Percentiles rank a stretch among this genome's conserved stretches.
These are phyloP conservation scores for Musca domestica DNA, from an alignment of 1,140 invertebrate species.

Conservation along the genomic window DNA sequence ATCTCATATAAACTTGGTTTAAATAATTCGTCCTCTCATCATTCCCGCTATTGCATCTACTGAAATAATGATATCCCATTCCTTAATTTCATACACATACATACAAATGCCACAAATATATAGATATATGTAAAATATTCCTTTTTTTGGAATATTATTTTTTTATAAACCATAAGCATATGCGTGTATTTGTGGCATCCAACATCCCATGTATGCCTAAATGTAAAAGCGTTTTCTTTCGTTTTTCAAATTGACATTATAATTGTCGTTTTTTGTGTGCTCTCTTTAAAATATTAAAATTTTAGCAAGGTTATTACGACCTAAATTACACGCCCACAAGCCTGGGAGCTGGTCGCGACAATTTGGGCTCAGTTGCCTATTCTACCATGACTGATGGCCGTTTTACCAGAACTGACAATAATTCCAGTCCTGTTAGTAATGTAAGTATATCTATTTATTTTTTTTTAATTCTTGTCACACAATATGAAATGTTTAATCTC, in stretches of 20 bases:
- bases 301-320: constrained; percentile 62
- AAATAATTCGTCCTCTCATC: constrained; percentile 20
- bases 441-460: constrained; percentile 33
- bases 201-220: no score
- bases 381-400: constrained; percentile 70
- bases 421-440: constrained; percentile 71
- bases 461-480: neutral
- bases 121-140: no score
- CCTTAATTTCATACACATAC: no score
- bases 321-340: constrained; percentile 67
- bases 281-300: neutral
- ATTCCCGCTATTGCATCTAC: constrained; percentile 15
- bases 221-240: neutral
- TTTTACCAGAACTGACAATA: constrained; percentile 77
- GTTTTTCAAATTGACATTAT: no score
- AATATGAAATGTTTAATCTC: neutral
- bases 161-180: no score
- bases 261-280: neutral
- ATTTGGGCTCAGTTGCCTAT: constrained; percentile 71
- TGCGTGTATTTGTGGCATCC: no score
- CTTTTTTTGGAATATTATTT: no score
- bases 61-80: neutral
- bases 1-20: constrained; percentile 20
- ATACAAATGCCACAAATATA: no score
- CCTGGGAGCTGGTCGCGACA: constrained; percentile 62